phyloP scores from a whole-genome alignment of 2,888 invertebrate species.

The Furcula furcula region DNA sequence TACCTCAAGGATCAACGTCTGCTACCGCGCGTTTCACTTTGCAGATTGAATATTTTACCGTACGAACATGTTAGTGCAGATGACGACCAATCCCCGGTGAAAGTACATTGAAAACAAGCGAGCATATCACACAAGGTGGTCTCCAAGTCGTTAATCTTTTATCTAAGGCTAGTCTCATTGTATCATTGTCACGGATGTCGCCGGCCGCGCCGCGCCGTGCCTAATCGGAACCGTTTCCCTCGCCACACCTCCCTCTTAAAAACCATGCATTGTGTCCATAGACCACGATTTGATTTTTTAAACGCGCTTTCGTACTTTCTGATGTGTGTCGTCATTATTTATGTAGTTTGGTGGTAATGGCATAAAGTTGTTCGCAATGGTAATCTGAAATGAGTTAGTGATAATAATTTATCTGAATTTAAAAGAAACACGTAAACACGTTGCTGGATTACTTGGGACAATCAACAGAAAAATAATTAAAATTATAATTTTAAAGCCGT shows the following conservation, averaged over 20 bases:
- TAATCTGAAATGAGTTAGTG: not conserved
- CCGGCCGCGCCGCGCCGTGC: slow-evolving; percentile 26
- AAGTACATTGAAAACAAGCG: slow-evolving; percentile 54
- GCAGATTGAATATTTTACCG: too few relatives aligned
- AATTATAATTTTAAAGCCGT: too few relatives aligned
- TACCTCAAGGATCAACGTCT: too few relatives aligned
- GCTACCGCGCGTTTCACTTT: too few relatives aligned
- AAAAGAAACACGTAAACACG: too few relatives aligned
- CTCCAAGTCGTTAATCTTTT: slow-evolving; percentile 60
- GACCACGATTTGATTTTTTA: slow-evolving; percentile 34
- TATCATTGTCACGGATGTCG: slow-evolving; percentile 52
- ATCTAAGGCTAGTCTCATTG: slow-evolving; percentile 50
- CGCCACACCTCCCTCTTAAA: slow-evolving; percentile 40
- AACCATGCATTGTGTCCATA: slow-evolving; percentile 35
- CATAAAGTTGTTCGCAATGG: not conserved
- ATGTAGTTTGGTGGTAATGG: not conserved
- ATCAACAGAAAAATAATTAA: too few relatives aligned
- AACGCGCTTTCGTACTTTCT: slow-evolving; percentile 47
- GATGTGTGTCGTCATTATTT: slow-evolving; percentile 45
- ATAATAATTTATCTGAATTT: too few relatives aligned
- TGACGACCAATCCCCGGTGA: slow-evolving; percentile 25
- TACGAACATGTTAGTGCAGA: too few relatives aligned
- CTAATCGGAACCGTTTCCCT: slow-evolving; percentile 43
- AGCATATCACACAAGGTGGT: slow-evolving; percentile 52
- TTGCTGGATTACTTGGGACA: too few relatives aligned